A percentile compares a stretch with the other conserved stretches of the same genome.
Evolutionary conservation across 2,113 vertebrate species (phyloP).

Genomic region (Ceyx melanurus): DNA sequence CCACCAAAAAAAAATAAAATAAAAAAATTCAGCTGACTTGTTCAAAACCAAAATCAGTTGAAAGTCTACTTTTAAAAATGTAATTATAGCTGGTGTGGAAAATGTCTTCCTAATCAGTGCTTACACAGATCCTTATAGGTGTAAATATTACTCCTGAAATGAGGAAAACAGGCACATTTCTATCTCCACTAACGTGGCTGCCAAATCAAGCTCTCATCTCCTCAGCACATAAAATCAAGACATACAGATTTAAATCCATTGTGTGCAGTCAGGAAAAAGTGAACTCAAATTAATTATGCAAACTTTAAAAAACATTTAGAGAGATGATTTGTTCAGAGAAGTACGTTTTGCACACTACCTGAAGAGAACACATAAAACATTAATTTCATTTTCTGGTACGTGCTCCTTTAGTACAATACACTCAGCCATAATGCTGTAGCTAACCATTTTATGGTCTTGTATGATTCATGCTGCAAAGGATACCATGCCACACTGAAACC

Average conservation of each 20-base stretch:
- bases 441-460: conserved; percentile 64
- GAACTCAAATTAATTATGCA: conserved; percentile 48
- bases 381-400: conserved; percentile 41
- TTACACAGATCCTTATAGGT: neutral
- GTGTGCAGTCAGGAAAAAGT: conserved; percentile 16
- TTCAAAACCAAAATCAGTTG: neutral
- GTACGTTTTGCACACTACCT: conserved; percentile 15
- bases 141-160: neutral
- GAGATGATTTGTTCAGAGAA: neutral
- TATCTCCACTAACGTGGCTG: neutral
- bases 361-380: conserved; percentile 54
- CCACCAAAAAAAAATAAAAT: accelerated
- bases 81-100: neutral
- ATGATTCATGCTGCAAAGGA: conserved; percentile 67
- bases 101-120: neutral
- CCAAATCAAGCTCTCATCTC: neutral
- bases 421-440: conserved; percentile 60
- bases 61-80: neutral
- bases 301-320: conserved; percentile 37
- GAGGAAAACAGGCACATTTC: neutral
- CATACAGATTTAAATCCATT: conserved; percentile 2
- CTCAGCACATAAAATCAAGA: neutral
- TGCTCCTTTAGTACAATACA: conserved; percentile 54
- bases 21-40: neutral
- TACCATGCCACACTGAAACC: conserved; percentile 56